Evolutionary conservation across 1,140 invertebrate species (phyloP).

Genomic region (Lucilia cuprina): DNA sequence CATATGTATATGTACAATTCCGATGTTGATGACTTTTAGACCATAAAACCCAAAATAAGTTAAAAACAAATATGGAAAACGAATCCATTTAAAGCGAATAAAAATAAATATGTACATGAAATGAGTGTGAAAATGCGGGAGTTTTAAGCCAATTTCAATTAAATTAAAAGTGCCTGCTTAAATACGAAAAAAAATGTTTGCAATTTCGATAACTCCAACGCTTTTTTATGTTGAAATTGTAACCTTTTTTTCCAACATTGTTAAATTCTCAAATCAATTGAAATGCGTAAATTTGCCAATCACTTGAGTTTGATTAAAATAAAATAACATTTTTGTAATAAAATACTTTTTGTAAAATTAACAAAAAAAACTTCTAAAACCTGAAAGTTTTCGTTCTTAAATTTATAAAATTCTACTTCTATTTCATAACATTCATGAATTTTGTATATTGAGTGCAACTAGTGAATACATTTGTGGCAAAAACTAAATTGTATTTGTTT

Average conservation of each 20-base stretch:
- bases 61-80: not conserved
- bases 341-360: not conserved
- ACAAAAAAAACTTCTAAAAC: not conserved
- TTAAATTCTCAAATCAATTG: not conserved
- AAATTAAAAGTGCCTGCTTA: constrained; percentile 13
- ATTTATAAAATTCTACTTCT: no score
- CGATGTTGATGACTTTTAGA: constrained; percentile 21
- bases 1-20: not conserved
- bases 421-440: no score
- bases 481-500: no score
- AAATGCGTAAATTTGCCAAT: not conserved
- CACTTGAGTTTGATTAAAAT: not conserved
- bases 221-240: no score
- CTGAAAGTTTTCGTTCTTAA: no score
- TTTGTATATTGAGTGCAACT: no score
- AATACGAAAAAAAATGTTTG: not conserved
- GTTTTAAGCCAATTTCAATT: constrained; percentile 26
- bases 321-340: not conserved
- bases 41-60: constrained; percentile 22
- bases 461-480: no score
- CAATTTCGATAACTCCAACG: not conserved
- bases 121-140: not conserved
- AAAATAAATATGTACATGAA: not conserved
- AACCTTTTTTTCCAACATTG: not conserved
- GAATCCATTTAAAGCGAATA: not conserved